These are phyloP conservation scores for Tetheella fluctuosa DNA, from an alignment of 2,888 invertebrate species.

Conservation along the genomic window DNA sequence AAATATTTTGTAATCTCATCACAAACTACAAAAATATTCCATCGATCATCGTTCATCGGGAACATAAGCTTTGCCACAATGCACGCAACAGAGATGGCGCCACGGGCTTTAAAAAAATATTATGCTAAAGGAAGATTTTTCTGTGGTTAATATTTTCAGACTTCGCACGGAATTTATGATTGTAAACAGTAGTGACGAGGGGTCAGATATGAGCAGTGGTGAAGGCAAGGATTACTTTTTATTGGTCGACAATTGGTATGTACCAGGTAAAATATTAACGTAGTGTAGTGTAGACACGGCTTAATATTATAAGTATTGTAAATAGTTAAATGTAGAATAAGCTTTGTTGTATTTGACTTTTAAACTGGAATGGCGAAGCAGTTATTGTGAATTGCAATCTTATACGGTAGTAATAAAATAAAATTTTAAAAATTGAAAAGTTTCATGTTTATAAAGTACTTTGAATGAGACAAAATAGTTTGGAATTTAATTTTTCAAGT, in stretches of 20 bases:
- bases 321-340: slow-evolving; percentile 16
- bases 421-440: neutral
- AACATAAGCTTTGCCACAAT: slow-evolving; percentile 44
- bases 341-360: slow-evolving; percentile 14
- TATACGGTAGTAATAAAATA: neutral
- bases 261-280: slow-evolving; percentile 45
- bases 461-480: no score
- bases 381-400: neutral
- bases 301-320: slow-evolving; percentile 11
- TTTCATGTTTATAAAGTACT: no score
- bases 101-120: slow-evolving; percentile 14
- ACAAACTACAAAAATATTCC: slow-evolving; percentile 22
- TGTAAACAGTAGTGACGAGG: slow-evolving; percentile 75
- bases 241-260: slow-evolving; percentile 72
- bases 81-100: slow-evolving; percentile 32
- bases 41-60: slow-evolving; percentile 40
- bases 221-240: slow-evolving; percentile 72
- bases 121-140: slow-evolving; percentile 33
- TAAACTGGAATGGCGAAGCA: neutral
- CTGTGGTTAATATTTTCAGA: slow-evolving; percentile 73
- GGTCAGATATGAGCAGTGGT: slow-evolving; percentile 60
- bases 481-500: no score
- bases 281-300: slow-evolving; percentile 10
- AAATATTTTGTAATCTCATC: slow-evolving; percentile 18
- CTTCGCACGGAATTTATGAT: slow-evolving; percentile 68